Evolutionary conservation across 2,797 vertebrate species (phyloP).

Genomic region (Sandelia bainsii): DNA sequence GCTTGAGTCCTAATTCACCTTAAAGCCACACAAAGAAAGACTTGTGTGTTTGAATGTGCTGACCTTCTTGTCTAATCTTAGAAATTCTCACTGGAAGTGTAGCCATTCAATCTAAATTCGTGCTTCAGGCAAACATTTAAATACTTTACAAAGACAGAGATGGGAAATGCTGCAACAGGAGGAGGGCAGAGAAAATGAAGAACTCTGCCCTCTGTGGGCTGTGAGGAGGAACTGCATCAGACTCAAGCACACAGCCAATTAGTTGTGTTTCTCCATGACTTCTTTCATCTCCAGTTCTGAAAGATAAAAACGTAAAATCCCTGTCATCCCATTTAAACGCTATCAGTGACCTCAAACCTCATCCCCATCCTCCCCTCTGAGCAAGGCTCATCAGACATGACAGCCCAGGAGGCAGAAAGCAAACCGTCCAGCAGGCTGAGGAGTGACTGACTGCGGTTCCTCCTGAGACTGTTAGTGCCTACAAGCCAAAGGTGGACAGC

Average conservation of each 20-base stretch:
- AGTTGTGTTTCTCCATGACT: slow-evolving; percentile 29
- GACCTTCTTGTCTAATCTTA: slow-evolving; percentile 44
- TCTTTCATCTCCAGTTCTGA: slow-evolving; percentile 69
- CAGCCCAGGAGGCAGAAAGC: slow-evolving; percentile 56
- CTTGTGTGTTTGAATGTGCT: slow-evolving; percentile 34
- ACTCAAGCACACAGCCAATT: slow-evolving; percentile 30
- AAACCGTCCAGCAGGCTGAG: slow-evolving; percentile 46
- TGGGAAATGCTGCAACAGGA: slow-evolving; percentile 5
- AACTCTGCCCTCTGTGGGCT: slow-evolving; percentile 71
- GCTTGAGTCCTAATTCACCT: slow-evolving; percentile 37
- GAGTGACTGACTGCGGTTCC: slow-evolving; percentile 56
- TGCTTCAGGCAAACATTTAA: slow-evolving; percentile 41
- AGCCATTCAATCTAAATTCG: slow-evolving; percentile 39
- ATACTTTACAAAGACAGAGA: slow-evolving; percentile 24
- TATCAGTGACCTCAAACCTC: slow-evolving; percentile 72
- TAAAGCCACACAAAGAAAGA: slow-evolving; percentile 31
- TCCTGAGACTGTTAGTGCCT: slow-evolving; percentile 34
- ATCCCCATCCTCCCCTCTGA: slow-evolving; percentile 63
- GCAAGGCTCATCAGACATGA: slow-evolving; percentile 34
- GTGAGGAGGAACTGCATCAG: slow-evolving; percentile 17
- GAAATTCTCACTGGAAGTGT: slow-evolving; percentile 23
- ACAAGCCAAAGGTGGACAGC: slow-evolving; percentile 50
- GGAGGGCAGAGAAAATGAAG: slow-evolving; percentile 27
- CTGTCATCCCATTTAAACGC: slow-evolving; percentile 67
- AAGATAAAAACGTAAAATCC: slow-evolving; percentile 59